phyloP scores from a whole-genome alignment of 2,888 invertebrate genomes.

The Spilarctia lutea region DNA sequence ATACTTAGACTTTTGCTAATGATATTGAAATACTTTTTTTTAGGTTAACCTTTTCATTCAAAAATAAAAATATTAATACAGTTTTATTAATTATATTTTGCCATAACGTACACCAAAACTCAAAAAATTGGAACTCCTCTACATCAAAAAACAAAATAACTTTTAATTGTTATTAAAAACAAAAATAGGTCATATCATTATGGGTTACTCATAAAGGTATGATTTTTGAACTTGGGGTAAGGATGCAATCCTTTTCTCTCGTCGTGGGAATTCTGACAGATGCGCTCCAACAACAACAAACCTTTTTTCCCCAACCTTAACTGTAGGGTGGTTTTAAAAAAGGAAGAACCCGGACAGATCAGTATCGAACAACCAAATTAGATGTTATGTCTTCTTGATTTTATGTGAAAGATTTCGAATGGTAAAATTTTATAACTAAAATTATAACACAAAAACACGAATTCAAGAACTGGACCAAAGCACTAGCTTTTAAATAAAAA shows the following conservation, averaged over 20 bases:
- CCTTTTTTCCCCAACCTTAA: slow-evolving; percentile 72
- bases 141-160: not conserved
- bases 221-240: slow-evolving; percentile 32
- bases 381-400: not conserved
- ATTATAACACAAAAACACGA: too few species aligned
- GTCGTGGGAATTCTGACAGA: slow-evolving; percentile 82
- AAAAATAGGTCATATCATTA: slow-evolving; percentile 26
- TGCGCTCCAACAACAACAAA: slow-evolving; percentile 67
- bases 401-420: not conserved
- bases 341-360: not conserved
- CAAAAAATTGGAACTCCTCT: not conserved
- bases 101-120: not conserved
- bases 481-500: too few species aligned
- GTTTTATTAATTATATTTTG: too few species aligned
- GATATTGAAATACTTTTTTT: not conserved
- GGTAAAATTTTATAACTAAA: not conserved
- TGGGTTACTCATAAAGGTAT: slow-evolving; percentile 45
- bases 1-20: not conserved
- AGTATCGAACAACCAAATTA: not conserved
- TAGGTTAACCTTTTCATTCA: too few species aligned
- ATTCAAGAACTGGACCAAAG: too few species aligned
- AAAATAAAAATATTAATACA: too few species aligned
- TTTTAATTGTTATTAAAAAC: not conserved
- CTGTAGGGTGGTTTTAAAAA: slow-evolving; percentile 40
- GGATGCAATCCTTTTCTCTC: slow-evolving; percentile 76